phyloP scores from a whole-genome alignment of 1,140 invertebrate genomes.

The Polypedilum vanderplanki region DNA sequence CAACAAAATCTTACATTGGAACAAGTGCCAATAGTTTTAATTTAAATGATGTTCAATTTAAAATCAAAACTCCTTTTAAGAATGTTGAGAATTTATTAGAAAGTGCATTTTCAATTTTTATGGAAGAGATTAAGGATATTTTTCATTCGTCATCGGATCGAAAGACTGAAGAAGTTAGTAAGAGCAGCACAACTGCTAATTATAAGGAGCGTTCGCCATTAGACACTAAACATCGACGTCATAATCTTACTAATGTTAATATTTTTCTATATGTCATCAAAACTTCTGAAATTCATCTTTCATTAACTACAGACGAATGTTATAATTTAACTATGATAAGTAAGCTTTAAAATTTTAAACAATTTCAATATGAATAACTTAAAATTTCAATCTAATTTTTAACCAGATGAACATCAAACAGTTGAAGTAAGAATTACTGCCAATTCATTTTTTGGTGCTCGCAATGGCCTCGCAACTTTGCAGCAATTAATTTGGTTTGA shows the following conservation, averaged over 20 bases:
- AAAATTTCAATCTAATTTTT: not conserved
- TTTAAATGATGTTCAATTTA: slow-evolving; percentile 37
- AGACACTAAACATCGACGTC: slow-evolving; percentile 8
- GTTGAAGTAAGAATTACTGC: slow-evolving; percentile 57
- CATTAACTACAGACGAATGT: slow-evolving; percentile 63
- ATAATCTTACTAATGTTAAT: slow-evolving; percentile 44
- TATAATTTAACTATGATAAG: slow-evolving; percentile 57
- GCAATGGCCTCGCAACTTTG: slow-evolving; percentile 72
- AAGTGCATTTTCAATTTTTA: slow-evolving; percentile 38
- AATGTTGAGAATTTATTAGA: slow-evolving; percentile 38
- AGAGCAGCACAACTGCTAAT: slow-evolving; percentile 7
- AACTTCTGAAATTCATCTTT: slow-evolving; percentile 48
- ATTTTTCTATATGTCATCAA: slow-evolving; percentile 50
- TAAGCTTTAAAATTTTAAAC: slow-evolving; percentile 36
- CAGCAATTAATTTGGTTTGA: slow-evolving; percentile 71
- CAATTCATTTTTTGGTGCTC: slow-evolving; percentile 65
- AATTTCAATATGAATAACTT: not conserved
- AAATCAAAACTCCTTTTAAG: slow-evolving; percentile 37
- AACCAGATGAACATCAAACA: slow-evolving; percentile 43
- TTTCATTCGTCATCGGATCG: slow-evolving; percentile 32
- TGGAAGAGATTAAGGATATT: slow-evolving; percentile 39
- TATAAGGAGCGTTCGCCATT: not conserved
- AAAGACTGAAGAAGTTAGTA: slow-evolving; percentile 30
- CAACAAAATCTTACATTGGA: slow-evolving; percentile 40
- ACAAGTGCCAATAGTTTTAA: slow-evolving; percentile 39